These are phyloP conservation scores for Heliangelus exortis DNA, from an alignment of 2,797 vertebrate genomes.

Conservation along the genomic window DNA sequence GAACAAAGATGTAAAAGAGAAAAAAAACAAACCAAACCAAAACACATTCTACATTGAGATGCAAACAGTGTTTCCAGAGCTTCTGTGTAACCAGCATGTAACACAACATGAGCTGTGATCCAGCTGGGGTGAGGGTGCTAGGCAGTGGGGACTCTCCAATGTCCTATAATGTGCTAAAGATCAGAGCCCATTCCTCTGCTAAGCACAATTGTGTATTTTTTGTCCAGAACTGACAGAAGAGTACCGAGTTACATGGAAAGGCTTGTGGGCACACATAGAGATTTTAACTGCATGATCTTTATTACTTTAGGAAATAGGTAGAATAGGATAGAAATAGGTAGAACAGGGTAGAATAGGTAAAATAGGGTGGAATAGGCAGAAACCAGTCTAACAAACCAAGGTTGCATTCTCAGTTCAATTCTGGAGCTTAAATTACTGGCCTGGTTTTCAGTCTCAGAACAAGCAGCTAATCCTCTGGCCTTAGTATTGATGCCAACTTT, in stretches of 20 bases:
- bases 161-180: not conserved
- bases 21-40: not conserved
- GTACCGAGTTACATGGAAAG: not conserved
- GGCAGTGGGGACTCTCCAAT: not conserved
- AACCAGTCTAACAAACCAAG: not conserved
- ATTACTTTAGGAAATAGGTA: not conserved
- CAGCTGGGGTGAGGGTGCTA: not conserved
- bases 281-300: not conserved
- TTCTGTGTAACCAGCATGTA: not conserved
- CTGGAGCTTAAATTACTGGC: not conserved
- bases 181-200: not conserved
- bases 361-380: too few relatives aligned
- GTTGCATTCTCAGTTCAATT: not conserved
- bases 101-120: not conserved
- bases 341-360: too few relatives aligned
- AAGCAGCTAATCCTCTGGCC: not conserved
- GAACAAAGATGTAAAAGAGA: not conserved
- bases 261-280: not conserved
- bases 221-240: not conserved
- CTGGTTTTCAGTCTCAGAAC: not conserved
- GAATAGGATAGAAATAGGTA: too few relatives aligned
- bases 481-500: not conserved
- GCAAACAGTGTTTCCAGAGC: not conserved
- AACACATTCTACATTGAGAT: not conserved
- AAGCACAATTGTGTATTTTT: not conserved